phyloP scores from a whole-genome alignment of 2,113 vertebrate species.

The Cryptomyrus ogoouensis region DNA sequence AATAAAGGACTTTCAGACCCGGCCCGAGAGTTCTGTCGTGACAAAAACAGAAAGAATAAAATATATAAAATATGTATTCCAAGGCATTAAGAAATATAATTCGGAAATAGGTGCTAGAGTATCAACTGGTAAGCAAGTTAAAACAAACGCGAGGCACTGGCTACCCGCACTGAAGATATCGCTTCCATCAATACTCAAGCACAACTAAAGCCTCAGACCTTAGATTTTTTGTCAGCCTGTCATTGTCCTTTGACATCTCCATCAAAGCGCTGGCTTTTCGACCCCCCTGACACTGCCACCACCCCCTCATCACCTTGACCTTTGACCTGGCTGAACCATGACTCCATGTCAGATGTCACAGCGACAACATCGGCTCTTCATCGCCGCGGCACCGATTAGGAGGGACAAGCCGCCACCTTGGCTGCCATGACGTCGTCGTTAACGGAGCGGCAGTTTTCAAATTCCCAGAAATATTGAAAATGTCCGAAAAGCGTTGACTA shows the following conservation, averaged over 20 bases:
- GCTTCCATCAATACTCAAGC: neutral
- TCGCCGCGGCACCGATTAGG: neutral
- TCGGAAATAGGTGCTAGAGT: neutral
- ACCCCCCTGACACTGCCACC: neutral
- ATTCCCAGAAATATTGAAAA: constrained; percentile 9
- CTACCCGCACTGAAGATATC: neutral
- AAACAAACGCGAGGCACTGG: neutral
- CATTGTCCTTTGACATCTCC: neutral
- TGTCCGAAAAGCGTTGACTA: neutral
- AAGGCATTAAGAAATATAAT: neutral
- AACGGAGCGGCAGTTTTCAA: neutral
- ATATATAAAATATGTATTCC: neutral
- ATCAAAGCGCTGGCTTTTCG: neutral
- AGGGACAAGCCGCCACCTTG: neutral
- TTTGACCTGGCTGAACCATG: neutral
- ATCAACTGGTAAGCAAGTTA: neutral
- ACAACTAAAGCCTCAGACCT: neutral
- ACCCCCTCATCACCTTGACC: neutral
- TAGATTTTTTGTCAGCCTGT: neutral
- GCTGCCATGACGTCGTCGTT: neutral
- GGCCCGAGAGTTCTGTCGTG: no score
- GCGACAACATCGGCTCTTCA: neutral
- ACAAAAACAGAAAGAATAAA: neutral
- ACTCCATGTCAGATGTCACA: neutral
- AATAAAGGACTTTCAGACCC: no score